Evolutionary conservation across 2,888 invertebrate genomes (phyloP), one percentile per base, ranked within the genome.

Genomic region (Sphaerophoria rueppellii): DNA sequence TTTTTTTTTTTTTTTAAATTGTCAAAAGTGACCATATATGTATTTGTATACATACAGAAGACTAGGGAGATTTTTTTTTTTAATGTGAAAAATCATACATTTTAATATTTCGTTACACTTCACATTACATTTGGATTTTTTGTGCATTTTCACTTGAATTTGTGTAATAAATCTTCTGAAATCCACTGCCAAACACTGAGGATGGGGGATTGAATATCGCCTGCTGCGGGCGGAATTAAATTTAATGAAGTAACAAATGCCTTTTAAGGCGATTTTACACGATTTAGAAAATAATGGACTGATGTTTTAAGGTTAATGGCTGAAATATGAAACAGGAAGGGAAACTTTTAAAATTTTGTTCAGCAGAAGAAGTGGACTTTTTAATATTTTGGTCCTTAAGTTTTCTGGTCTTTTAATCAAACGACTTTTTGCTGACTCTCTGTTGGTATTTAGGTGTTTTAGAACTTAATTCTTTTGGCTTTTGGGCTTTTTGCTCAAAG

Each of bases 161-260:
- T 76, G 69, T n/a, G n/a, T 73, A 52, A 61, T 57, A 50, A 80
- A 60, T 72, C 61, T 80, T 24, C 24, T 57, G 46, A 46, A 14
- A 63, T 24, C 11, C 46, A 35, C 61, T 6, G 4, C 5, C 14
- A 11, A 24, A 37, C 6, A 14, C 14, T 11, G 16, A 16, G 63
- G 65, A 50, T 35, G 16, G 46, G 6, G 6, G 11, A 43, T 14
- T 5, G n/a, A 11, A 5, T 63, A 37, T 14, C 12, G 76, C 72
- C 76, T 48, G n/a, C n/a, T n/a, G 73, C 63, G 73, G 77, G 34
- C 63, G 55, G 70, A 4, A 63, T 81, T 70, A 37, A 65, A 50
- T 50, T 65, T 77, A 85, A 85, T 85, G 81, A 71, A 65, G 58
- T 85, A 76, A 58, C 72, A 72, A 73, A 73, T 65, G 73, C 54